Evolutionary conservation across 2,888 invertebrate species (phyloP).

Genomic region (Tenthredo distinguenda): DNA sequence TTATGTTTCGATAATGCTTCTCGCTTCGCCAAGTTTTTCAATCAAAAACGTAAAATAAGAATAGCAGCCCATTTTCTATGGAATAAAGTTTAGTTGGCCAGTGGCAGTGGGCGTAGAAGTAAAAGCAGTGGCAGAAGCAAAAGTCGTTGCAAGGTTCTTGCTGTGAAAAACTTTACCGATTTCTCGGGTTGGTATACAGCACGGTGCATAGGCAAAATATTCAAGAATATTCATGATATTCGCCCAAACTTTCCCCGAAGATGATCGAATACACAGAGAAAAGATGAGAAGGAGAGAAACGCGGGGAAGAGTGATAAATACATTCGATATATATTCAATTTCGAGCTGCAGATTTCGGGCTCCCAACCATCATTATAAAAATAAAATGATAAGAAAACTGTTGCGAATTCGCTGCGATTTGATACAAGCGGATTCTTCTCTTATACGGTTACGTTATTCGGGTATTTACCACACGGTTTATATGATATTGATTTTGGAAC

Average conservation of each 20-base stretch:
- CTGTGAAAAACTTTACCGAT: conserved; percentile 22
- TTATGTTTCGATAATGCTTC: conserved; percentile 4
- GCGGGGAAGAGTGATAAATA: not conserved
- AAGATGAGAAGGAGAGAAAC: not conserved
- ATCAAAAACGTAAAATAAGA: conserved; percentile 14
- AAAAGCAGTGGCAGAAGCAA: not conserved
- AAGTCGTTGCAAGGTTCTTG: conserved; percentile 3
- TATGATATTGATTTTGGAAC: too few relatives aligned
- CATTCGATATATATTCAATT: not conserved
- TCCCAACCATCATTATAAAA: not conserved
- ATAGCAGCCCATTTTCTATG: not conserved
- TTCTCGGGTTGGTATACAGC: not conserved
- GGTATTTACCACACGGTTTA: too few relatives aligned
- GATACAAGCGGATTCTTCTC: too few relatives aligned
- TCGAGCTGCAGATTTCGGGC: not conserved
- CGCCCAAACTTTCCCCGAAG: not conserved
- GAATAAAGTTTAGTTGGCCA: conserved; percentile 18
- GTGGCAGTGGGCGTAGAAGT: not conserved
- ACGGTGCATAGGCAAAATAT: not conserved
- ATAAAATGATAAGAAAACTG: not conserved
- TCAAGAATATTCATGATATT: conserved; percentile 30
- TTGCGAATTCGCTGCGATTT: not conserved
- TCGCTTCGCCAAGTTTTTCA: conserved; percentile 1
- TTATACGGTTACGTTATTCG: too few relatives aligned
- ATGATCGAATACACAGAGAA: not conserved